A percentile compares a stretch with the other conserved stretches of the same genome.
Evolutionary conservation across 2,888 invertebrate species (phyloP).

Genomic region (Drosophila picticornis): DNA sequence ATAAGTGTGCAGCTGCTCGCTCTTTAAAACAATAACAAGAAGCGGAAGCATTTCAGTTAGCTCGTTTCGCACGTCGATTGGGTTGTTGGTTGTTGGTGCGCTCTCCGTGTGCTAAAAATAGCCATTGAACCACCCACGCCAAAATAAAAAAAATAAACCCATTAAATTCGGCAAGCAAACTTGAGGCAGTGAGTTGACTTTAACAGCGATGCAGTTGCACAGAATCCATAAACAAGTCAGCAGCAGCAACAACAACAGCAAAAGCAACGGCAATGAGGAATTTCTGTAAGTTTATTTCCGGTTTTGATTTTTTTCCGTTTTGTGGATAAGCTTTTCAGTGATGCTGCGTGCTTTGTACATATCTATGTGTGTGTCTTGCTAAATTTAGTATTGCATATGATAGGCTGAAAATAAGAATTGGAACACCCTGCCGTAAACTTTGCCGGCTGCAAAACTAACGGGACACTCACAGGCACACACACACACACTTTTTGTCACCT

Average conservation of each 20-base stretch:
- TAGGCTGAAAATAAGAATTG: constrained; percentile 79
- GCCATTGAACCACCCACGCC: constrained; percentile 68
- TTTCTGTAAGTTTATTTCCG: constrained; percentile 75
- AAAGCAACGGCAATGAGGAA: constrained; percentile 51
- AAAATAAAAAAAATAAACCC: constrained; percentile 32
- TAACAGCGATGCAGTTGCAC: constrained; percentile 54
- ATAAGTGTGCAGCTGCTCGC: constrained; percentile 45
- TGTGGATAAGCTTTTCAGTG: constrained; percentile 33
- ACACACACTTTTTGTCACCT: constrained; percentile 55
- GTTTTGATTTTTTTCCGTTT: constrained; percentile 25
- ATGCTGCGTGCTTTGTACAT: constrained; percentile 28
- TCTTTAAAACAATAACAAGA: constrained; percentile 61
- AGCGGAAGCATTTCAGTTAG: constrained; percentile 66
- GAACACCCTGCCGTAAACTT: constrained; percentile 74
- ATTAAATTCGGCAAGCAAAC: constrained; percentile 57
- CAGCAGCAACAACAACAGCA: constrained; percentile 29
- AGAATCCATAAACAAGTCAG: constrained; percentile 39
- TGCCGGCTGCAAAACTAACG: constrained; percentile 59
- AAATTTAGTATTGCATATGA: constrained; percentile 73
- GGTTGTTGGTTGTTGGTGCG: constrained; percentile 27
- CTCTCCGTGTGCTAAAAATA: constrained; percentile 74
- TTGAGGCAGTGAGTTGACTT: constrained; percentile 46
- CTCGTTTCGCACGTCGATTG: constrained; percentile 53
- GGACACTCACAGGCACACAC: constrained; percentile 32
- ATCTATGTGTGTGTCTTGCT: constrained; percentile 51